Conservation (phyloP, 64 coral and sea anemone species). For the Trachythela sp. region DNA sequence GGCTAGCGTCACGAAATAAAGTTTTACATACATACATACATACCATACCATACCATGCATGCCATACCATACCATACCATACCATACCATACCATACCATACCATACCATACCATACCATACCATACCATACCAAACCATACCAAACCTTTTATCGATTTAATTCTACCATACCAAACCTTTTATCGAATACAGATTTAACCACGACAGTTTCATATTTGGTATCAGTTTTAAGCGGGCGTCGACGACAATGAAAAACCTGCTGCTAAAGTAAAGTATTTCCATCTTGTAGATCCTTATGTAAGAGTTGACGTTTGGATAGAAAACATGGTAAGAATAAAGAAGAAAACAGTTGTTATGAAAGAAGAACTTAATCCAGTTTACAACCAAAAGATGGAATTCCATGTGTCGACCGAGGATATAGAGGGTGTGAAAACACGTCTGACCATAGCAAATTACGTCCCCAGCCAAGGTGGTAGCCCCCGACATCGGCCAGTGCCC, state of each 20-base stretch:
- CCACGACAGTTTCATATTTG: too few species aligned
- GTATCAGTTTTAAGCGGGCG: too few species aligned
- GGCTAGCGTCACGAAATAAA: too few species aligned
- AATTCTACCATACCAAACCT: too few species aligned
- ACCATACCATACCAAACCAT: conserved; percentile 10
- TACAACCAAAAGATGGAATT: conserved; percentile 16
- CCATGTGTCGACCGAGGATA: background rate
- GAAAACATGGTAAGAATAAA: background rate
- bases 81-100: conserved; percentile 18
- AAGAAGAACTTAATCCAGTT: background rate
- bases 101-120: conserved; percentile 18
- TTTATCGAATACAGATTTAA: too few species aligned
- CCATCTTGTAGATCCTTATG: background rate
- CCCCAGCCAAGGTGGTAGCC: background rate
- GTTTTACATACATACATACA: too few species aligned
- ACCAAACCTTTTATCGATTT: too few species aligned
- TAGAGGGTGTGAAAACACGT: background rate
- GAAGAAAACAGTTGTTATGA: background rate
- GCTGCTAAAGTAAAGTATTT: background rate
- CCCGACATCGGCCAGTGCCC: background rate
- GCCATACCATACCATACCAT: conserved; percentile 13
- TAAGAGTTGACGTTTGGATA: background rate
- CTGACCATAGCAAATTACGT: background rate
- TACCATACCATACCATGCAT: background rate
- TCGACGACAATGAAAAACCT: too few species aligned